Conservation (phyloP, 2,797 vertebrate species). For the Hemibagrus guttatus region DNA sequence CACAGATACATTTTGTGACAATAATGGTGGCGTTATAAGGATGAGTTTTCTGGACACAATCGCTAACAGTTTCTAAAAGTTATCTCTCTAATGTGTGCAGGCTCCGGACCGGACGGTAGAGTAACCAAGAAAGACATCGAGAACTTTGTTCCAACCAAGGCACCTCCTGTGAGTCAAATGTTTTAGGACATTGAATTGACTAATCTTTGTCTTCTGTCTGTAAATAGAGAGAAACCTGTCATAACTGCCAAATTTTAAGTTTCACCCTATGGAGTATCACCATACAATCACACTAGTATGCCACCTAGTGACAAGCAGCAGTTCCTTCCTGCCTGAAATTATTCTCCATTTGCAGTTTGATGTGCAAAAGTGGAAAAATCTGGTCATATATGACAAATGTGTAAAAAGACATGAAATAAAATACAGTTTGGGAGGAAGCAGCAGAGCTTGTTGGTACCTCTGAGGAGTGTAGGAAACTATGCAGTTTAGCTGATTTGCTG, state of each 20-base stretch:
- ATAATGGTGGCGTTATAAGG: neutral
- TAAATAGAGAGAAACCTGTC: neutral
- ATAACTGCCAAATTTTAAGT: neutral
- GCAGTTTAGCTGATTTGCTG: neutral
- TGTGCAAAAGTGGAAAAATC: neutral
- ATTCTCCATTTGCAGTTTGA: neutral
- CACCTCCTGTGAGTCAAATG: conserved; percentile 53
- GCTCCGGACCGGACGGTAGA: conserved; percentile 92
- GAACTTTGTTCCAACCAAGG: conserved; percentile 87
- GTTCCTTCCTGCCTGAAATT: neutral
- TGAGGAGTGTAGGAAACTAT: neutral
- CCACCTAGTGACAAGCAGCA: neutral
- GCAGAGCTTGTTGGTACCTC: neutral
- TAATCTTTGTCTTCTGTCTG: neutral
- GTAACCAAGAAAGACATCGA: conserved; percentile 94
- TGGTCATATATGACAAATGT: neutral
- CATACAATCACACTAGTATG: neutral
- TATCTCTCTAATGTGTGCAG: conserved; percentile 64
- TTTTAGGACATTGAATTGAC: neutral
- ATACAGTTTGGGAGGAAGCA: neutral
- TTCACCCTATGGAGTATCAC: neutral
- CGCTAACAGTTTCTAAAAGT: neutral
- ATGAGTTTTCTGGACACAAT: neutral
- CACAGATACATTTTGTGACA: neutral
- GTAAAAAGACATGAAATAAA: neutral